Evolutionary conservation across 2,113 vertebrate genomes (phyloP).

Genomic region (Eurystomus gularis): DNA sequence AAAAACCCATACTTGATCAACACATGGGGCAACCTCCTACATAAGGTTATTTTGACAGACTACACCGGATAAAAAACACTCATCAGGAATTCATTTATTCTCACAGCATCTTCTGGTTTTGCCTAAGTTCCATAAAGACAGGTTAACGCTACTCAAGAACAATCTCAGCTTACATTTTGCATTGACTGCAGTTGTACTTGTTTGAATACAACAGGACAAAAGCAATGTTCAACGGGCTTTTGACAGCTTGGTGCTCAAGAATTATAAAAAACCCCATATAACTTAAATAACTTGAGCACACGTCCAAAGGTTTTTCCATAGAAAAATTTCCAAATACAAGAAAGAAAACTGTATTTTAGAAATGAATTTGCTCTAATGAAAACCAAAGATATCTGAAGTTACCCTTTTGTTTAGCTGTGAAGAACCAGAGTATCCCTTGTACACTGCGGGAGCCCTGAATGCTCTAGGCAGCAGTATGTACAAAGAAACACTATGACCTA

Average conservation of each 20-base stretch:
- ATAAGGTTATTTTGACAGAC: background rate
- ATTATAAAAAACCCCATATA: background rate
- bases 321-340: background rate
- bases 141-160: background rate
- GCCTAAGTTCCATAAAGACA: background rate
- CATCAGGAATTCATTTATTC: background rate
- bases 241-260: background rate
- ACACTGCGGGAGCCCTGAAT: background rate
- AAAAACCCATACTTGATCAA: background rate
- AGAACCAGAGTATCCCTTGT: background rate
- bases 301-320: background rate
- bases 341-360: background rate
- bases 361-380: background rate
- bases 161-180: background rate
- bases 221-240: background rate
- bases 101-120: background rate
- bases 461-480: background rate
- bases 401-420: background rate
- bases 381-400: background rate
- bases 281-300: background rate
- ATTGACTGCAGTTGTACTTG: background rate
- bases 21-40: background rate
- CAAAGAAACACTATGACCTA: background rate
- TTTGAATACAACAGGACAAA: background rate
- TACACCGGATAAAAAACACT: background rate